phyloP scores from a whole-genome alignment of 2,797 vertebrate genomes.

The Odontamblyopus lacepedii region DNA sequence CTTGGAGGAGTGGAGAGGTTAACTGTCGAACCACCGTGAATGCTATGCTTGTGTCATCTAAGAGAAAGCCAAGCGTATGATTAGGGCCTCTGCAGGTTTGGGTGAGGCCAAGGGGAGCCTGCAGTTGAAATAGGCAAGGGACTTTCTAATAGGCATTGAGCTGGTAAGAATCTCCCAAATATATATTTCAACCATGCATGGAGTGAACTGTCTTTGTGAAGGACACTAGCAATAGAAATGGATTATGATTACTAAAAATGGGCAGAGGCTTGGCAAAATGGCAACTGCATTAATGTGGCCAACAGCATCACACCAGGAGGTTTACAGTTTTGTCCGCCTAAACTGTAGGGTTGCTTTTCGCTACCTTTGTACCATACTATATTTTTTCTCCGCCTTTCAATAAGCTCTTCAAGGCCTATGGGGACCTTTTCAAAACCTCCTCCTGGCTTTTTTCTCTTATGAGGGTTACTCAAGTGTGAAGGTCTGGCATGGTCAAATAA shows the following conservation, averaged over 20 bases:
- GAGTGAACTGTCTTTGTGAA: conserved; percentile 66
- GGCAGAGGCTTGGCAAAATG: conserved; percentile 51
- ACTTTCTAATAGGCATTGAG: conserved; percentile 63
- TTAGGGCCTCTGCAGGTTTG: conserved; percentile 61
- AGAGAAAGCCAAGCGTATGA: conserved; percentile 72
- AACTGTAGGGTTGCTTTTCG: conserved; percentile 36
- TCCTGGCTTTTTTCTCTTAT: conserved; percentile 47
- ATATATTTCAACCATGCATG: conserved; percentile 47
- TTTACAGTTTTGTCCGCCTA: conserved; percentile 42
- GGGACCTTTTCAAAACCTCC: conserved; percentile 44
- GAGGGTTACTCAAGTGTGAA: conserved; percentile 60
- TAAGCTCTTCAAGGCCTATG: conserved; percentile 20
- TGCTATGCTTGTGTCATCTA: conserved; percentile 54
- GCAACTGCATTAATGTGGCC: conserved; percentile 52
- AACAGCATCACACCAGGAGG: conserved; percentile 41
- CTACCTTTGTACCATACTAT: conserved; percentile 20
- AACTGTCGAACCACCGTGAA: conserved; percentile 34
- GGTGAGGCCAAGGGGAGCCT: conserved; percentile 56
- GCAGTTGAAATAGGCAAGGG: conserved; percentile 62
- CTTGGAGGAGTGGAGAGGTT: conserved; percentile 56
- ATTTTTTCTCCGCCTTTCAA: conserved; percentile 26
- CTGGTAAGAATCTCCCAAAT: conserved; percentile 36
- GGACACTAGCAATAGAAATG: conserved; percentile 75
- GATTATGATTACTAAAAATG: conserved; percentile 73
- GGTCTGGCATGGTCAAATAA: conserved; percentile 66